Evolutionary conservation across 2,113 vertebrate species (phyloP).

Genomic region (Brachionichthys hirsutus): DNA sequence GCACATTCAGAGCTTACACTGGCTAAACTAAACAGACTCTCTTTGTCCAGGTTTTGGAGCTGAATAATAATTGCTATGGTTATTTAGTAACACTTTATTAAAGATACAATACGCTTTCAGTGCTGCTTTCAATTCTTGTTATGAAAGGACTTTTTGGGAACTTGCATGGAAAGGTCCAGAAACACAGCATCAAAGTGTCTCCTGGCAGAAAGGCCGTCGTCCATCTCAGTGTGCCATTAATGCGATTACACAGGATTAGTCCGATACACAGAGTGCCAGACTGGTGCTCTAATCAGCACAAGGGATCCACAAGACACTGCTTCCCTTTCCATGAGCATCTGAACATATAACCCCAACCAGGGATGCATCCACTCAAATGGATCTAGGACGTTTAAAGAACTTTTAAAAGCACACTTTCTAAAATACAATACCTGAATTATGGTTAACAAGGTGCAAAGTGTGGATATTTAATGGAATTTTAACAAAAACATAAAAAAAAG

Average conservation of each 20-base stretch:
- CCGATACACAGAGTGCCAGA: conserved; percentile 15
- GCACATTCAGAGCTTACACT: neutral
- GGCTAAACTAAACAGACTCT: conserved; percentile 19
- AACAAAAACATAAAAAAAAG: too few relatives aligned
- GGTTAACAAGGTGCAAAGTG: too few relatives aligned
- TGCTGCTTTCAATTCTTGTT: neutral
- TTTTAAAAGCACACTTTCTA: neutral
- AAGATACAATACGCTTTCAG: too few relatives aligned
- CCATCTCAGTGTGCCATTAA: conserved; percentile 50
- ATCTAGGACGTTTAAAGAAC: neutral
- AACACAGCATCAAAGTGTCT: neutral
- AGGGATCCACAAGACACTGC: conserved; percentile 12
- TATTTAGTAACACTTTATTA: conserved; percentile 8
- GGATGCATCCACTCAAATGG: neutral
- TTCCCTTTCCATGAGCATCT: neutral
- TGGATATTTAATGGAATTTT: neutral
- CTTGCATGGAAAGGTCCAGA: neutral
- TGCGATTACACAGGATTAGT: conserved; percentile 70
- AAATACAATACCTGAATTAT: too few relatives aligned
- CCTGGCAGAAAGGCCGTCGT: conserved; percentile 14
- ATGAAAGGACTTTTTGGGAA: neutral
- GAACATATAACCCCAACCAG: neutral
- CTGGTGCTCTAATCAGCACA: conserved; percentile 23
- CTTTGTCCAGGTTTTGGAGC: conserved; percentile 9
- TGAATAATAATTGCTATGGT: neutral